A percentile compares a stretch with the other conserved stretches of the same genome.
These are phyloP conservation scores for Phaedon cochleariae DNA, from an alignment of 2,888 invertebrate species.

Conservation along the genomic window DNA sequence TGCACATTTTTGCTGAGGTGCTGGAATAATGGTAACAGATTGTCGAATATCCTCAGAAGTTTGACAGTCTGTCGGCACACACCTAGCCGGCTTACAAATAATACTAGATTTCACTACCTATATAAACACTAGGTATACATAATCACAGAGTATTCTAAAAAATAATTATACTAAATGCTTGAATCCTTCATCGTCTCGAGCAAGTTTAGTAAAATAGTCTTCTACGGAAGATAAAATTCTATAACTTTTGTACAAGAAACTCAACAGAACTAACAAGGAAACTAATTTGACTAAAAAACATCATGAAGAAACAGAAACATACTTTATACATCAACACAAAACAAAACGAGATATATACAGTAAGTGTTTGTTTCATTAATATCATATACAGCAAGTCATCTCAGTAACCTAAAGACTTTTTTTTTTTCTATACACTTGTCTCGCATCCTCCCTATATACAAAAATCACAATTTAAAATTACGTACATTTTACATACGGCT, in stretches of 20 bases:
- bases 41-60: background rate
- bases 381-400: constrained; percentile 33
- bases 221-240: constrained; percentile 34
- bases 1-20: constrained; percentile 21
- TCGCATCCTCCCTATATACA: constrained; percentile 53
- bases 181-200: constrained; percentile 20
- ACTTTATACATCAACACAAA: constrained; percentile 39
- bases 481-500: constrained; percentile 60
- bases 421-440: constrained; percentile 44
- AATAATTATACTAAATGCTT: constrained; percentile 52
- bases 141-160: constrained; percentile 59
- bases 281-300: constrained; percentile 34
- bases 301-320: constrained; percentile 22
- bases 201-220: constrained; percentile 33
- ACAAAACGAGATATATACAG: constrained; percentile 44
- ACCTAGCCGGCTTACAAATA: constrained; percentile 49
- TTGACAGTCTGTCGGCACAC: background rate
- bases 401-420: constrained; percentile 20
- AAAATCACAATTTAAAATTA: constrained; percentile 62
- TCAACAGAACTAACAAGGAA: constrained; percentile 32
- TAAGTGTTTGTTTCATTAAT: constrained; percentile 24
- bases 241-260: constrained; percentile 38
- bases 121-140: constrained; percentile 58
- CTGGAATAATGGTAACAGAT: background rate
- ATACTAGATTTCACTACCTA: constrained; percentile 54